phyloP scores from a whole-genome alignment of 2,113 vertebrate species.

The Ardeotis arabs region DNA sequence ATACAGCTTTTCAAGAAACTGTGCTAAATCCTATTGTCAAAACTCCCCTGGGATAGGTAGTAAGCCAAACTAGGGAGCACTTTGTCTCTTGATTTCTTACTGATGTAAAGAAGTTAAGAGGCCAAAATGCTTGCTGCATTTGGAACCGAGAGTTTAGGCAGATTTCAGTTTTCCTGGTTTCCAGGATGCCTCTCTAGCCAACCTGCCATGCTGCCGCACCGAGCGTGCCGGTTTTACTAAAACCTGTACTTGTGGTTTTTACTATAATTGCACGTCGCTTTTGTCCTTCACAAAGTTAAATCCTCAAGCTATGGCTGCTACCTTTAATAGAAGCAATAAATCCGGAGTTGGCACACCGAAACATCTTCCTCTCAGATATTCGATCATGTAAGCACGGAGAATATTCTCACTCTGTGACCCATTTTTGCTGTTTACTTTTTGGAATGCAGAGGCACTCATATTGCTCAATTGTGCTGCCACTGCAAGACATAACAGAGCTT shows the following conservation, averaged over 20 bases:
- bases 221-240: background rate
- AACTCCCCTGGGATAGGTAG: background rate
- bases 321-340: background rate
- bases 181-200: background rate
- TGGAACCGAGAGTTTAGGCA: background rate
- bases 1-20: background rate
- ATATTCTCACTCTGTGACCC: background rate
- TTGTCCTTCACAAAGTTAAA: background rate
- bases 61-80: background rate
- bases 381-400: background rate
- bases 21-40: background rate
- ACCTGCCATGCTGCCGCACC: background rate
- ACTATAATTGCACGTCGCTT: background rate
- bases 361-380: background rate
- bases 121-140: background rate
- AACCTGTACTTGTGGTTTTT: background rate
- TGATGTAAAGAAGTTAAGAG: background rate
- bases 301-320: background rate
- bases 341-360: background rate
- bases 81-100: background rate
- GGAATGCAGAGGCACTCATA: background rate
- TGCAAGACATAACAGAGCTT: background rate
- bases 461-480: background rate
- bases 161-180: background rate
- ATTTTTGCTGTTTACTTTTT: constrained; percentile 12